Percentiles rank a stretch among this genome's conserved stretches.
Conservation (phyloP, 53 echinoderm and acorn worm species). For the Apostichopus leukothele region DNA sequence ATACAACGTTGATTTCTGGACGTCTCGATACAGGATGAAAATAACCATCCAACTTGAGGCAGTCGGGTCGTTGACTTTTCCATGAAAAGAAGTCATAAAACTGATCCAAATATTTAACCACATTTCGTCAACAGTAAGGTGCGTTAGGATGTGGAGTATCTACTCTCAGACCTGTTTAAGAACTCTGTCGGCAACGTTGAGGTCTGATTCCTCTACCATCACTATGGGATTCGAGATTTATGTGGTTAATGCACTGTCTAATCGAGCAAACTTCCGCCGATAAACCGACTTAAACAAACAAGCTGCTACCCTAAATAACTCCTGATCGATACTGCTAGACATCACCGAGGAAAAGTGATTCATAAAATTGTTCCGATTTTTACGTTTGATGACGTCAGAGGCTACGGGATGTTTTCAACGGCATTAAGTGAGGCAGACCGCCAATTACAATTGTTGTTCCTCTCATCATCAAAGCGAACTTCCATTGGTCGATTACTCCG, state of each 20-base stretch:
- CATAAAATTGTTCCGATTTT: conserved; percentile 33
- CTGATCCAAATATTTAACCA: too few species aligned
- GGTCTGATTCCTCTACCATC: not conserved
- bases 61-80: too few species aligned
- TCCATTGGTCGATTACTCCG: conserved; percentile 1
- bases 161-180: too few species aligned
- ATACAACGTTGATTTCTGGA: too few species aligned
- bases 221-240: not conserved
- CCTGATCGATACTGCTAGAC: not conserved
- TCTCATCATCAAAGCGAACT: conserved; percentile 8
- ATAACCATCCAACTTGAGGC: too few species aligned
- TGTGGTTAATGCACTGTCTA: conserved; percentile 30
- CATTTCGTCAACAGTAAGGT: too few species aligned
- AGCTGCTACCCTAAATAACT: conserved; percentile 27
- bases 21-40: too few species aligned
- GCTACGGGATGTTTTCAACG: conserved; percentile 1
- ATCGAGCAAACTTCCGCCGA: conserved; percentile 5
- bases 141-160: too few species aligned
- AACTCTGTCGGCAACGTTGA: not conserved
- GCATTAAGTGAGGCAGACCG: not conserved
- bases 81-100: too few species aligned
- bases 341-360: conserved; percentile 12
- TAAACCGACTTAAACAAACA: conserved; percentile 13
- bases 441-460: not conserved
- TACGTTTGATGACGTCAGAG: conserved; percentile 30